phyloP scores from a whole-genome alignment of 2,888 invertebrate genomes.

The Apamea monoglypha region DNA sequence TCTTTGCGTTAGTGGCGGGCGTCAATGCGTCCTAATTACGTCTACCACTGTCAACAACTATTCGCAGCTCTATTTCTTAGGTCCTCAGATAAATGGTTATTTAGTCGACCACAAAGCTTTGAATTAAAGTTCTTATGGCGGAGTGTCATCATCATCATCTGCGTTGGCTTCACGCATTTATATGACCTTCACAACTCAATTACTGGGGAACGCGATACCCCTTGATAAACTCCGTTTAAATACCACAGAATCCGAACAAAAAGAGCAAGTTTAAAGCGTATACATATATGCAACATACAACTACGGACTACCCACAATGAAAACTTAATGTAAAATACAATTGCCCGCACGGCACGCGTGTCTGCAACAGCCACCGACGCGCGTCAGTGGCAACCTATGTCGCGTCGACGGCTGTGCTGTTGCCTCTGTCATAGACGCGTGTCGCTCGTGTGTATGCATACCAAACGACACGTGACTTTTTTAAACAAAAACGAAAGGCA shows the following conservation, averaged over 20 bases:
- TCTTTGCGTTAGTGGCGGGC: neutral
- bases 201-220: neutral
- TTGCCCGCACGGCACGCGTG: too few species aligned
- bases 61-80: neutral
- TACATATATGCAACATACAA: neutral
- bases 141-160: neutral
- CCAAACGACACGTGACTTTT: slow-evolving; percentile 43
- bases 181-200: neutral
- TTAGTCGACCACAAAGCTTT: neutral
- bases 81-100: neutral
- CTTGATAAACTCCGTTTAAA: neutral
- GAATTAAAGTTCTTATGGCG: neutral
- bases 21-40: neutral
- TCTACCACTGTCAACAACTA: neutral
- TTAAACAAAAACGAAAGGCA: slow-evolving; percentile 41
- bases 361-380: too few species aligned
- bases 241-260: neutral
- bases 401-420: too few species aligned
- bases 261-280: neutral
- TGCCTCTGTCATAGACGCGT: too few species aligned
- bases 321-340: slow-evolving; percentile 23
- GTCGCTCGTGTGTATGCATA: too few species aligned
- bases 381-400: too few species aligned
- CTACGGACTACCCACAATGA: neutral
- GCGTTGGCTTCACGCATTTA: neutral